phyloP scores from a whole-genome alignment of 2,888 invertebrate genomes.

The Leucophenga montana region DNA sequence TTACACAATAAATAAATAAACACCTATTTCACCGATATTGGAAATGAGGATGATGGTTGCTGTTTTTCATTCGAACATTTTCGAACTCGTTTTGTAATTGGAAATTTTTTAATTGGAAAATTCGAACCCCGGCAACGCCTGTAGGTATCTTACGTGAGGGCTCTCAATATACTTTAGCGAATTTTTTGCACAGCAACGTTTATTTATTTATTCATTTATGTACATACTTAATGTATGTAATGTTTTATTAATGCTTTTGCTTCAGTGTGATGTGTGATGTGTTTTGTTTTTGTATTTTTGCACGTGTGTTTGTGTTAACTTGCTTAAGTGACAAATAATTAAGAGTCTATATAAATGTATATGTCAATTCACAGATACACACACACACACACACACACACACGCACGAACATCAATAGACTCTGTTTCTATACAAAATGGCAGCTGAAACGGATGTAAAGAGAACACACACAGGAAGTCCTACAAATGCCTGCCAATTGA shows the following conservation, averaged over 20 bases:
- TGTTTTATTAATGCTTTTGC: slow-evolving; percentile 59
- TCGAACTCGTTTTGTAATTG: no score
- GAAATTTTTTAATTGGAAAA: no score
- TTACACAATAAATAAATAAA: no score
- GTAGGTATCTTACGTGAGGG: no score
- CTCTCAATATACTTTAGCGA: no score
- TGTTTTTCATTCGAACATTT: no score
- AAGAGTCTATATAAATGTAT: slow-evolving; percentile 41
- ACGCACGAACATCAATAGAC: background rate
- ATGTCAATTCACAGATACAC: background rate
- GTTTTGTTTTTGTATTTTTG: slow-evolving; percentile 12
- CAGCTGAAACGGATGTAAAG: background rate
- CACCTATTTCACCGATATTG: no score
- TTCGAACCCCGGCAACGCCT: no score
- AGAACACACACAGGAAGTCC: slow-evolving; percentile 44
- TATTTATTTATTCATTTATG: slow-evolving; percentile 53
- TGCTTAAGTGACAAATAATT: slow-evolving; percentile 62
- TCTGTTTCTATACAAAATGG: background rate
- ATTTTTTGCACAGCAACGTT: slow-evolving; percentile 34
- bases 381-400: background rate
- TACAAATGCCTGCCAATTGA: slow-evolving; percentile 33
- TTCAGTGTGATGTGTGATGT: slow-evolving; percentile 32
- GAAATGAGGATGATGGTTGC: no score
- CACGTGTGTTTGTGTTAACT: slow-evolving; percentile 46
- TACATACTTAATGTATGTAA: slow-evolving; percentile 57